Evolutionary conservation across 2,888 invertebrate species (phyloP).

Genomic region (Calliphora vomitoria): DNA sequence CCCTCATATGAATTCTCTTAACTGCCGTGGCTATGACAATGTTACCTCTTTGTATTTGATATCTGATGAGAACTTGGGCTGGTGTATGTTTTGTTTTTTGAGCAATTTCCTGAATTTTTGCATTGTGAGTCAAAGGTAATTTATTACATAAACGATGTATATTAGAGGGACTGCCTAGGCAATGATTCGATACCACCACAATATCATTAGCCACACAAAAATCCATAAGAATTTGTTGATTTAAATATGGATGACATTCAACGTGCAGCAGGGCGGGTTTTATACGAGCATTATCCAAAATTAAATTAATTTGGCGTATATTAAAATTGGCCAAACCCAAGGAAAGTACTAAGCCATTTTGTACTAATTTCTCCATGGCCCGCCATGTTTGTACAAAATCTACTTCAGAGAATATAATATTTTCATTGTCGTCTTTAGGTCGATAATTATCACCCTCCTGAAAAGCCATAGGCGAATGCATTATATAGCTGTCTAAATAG

Average conservation of each 20-base stretch:
- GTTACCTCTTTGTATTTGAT: slow-evolving; percentile 89
- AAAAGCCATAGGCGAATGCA: slow-evolving; percentile 96
- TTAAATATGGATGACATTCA: slow-evolving; percentile 93
- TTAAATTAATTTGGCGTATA: slow-evolving; percentile 88
- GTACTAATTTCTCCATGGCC: slow-evolving; percentile 89
- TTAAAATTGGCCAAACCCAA: slow-evolving; percentile 92
- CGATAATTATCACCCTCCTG: slow-evolving; percentile 86
- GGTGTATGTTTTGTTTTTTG: slow-evolving; percentile 87
- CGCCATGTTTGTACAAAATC: slow-evolving; percentile 91
- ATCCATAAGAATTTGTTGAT: slow-evolving; percentile 88
- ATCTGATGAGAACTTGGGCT: slow-evolving; percentile 88
- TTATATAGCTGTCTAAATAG: slow-evolving; percentile 94
- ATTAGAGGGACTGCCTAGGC: slow-evolving; percentile 86
- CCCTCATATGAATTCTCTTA: slow-evolving; percentile 88
- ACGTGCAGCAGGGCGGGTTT: slow-evolving; percentile 88
- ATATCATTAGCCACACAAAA: slow-evolving; percentile 89
- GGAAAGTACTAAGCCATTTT: slow-evolving; percentile 88
- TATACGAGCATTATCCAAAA: slow-evolving; percentile 87
- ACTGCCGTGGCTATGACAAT: slow-evolving; percentile 94
- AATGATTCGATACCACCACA: slow-evolving; percentile 92
- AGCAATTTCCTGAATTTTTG: slow-evolving; percentile 79
- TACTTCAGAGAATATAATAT: slow-evolving; percentile 87
- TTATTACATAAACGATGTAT: slow-evolving; percentile 54
- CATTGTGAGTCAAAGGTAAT: slow-evolving; percentile 49
- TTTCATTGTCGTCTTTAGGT: slow-evolving; percentile 87